A percentile compares a stretch with the other conserved stretches of the same genome.
Evolutionary conservation across 2,888 invertebrate species (phyloP).

Genomic region (Drosophila diplacantha): DNA sequence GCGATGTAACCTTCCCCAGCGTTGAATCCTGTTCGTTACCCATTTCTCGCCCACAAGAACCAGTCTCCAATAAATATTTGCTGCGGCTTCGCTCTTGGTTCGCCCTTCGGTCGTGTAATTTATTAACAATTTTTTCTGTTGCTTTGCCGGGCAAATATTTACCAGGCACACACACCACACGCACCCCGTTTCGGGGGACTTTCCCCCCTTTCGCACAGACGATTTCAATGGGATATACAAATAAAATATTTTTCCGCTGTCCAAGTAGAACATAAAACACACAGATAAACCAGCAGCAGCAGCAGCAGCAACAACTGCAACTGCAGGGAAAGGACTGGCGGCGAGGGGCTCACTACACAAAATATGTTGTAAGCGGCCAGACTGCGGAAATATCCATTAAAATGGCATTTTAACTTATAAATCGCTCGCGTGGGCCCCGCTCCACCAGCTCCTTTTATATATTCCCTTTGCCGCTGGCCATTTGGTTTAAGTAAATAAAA

Average conservation of each 20-base stretch:
- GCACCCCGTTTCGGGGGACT: conserved; percentile 7
- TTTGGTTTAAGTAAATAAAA: conserved; percentile 52
- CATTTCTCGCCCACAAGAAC: neutral
- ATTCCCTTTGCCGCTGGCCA: conserved; percentile 52
- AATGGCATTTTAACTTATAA: conserved; percentile 69
- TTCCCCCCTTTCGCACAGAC: conserved; percentile 4
- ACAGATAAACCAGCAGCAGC: conserved; percentile 29
- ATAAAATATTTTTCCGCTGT: conserved; percentile 40
- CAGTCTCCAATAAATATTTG: conserved; percentile 37
- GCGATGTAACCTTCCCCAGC: conserved; percentile 12
- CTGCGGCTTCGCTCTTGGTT: conserved; percentile 32
- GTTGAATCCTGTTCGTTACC: conserved; percentile 6
- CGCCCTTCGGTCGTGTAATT: conserved; percentile 35
- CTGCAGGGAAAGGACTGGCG: conserved; percentile 6
- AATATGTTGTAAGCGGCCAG: conserved; percentile 53
- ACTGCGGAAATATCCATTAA: conserved; percentile 71
- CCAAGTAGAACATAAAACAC: conserved; percentile 39
- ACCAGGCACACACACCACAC: conserved; percentile 23
- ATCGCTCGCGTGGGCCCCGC: conserved; percentile 49
- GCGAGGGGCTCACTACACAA: conserved; percentile 22
- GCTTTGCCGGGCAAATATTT: conserved; percentile 42
- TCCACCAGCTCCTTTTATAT: conserved; percentile 37
- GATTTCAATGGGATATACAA: conserved; percentile 39
- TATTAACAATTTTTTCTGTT: conserved; percentile 45
- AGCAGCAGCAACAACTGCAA: conserved; percentile 16